These are phyloP conservation scores for Ypsolopha sequella DNA, from an alignment of 2,888 invertebrate species.

Conservation along the genomic window DNA sequence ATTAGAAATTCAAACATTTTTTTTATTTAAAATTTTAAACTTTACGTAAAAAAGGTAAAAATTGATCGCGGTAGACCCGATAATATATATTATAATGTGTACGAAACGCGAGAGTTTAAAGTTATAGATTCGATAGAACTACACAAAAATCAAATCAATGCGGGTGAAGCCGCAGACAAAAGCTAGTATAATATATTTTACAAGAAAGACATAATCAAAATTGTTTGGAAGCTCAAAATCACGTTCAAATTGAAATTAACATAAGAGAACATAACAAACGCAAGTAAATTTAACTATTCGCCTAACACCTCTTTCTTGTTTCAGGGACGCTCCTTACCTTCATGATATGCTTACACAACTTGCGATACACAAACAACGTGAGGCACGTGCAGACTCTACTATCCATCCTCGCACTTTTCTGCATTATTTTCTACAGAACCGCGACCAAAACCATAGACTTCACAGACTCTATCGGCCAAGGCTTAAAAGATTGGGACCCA, in stretches of 20 bases:
- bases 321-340: constrained; percentile 44
- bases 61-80: too few species aligned
- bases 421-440: constrained; percentile 38
- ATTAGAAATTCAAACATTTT: too few species aligned
- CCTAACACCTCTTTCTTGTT: constrained; percentile 11
- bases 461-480: constrained; percentile 18
- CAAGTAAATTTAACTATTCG: not conserved
- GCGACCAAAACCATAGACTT: constrained; percentile 23
- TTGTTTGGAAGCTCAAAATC: too few species aligned
- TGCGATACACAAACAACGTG: constrained; percentile 42
- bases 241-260: not conserved
- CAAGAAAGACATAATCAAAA: too few species aligned
- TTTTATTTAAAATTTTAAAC: too few species aligned
- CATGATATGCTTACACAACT: constrained; percentile 41
- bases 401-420: constrained; percentile 28
- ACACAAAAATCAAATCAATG: too few species aligned
- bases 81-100: too few species aligned
- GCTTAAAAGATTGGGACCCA: constrained; percentile 35
- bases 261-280: not conserved
- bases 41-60: too few species aligned
- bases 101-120: too few species aligned
- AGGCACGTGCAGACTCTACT: constrained; percentile 36
- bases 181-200: too few species aligned
- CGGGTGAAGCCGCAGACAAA: too few species aligned
- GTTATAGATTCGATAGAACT: too few species aligned